These are phyloP conservation scores for Synanthedon vespiformis DNA, from an alignment of 2,888 invertebrate species.

Conservation along the genomic window DNA sequence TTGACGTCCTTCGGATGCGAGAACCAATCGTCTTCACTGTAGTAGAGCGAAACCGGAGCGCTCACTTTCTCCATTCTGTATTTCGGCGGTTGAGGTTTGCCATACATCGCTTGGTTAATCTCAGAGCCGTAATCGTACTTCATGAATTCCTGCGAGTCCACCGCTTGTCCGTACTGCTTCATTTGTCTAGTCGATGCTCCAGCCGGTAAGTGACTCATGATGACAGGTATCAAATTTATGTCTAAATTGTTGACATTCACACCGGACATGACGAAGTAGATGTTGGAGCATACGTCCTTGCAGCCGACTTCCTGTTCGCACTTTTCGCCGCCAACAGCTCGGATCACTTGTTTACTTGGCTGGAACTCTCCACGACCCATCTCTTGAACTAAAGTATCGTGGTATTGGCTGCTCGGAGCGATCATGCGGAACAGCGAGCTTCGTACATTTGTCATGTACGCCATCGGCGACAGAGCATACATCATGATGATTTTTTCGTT, in stretches of 20 bases:
- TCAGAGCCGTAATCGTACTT: conserved; percentile 47
- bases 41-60: conserved; percentile 49
- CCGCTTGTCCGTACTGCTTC: conserved; percentile 68
- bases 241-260: conserved; percentile 61
- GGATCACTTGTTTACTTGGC: conserved; percentile 32
- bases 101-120: conserved; percentile 48
- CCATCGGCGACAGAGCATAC: conserved; percentile 55
- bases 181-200: conserved; percentile 67
- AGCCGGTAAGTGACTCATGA: conserved; percentile 66
- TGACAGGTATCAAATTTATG: conserved; percentile 60
- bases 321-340: conserved; percentile 41
- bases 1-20: conserved; percentile 72
- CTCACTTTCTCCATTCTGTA: conserved; percentile 48
- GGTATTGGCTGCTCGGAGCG: conserved; percentile 37
- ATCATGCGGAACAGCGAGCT: conserved; percentile 55
- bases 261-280: conserved; percentile 74
- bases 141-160: conserved; percentile 39
- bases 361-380: conserved; percentile 41
- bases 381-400: conserved; percentile 23
- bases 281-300: conserved; percentile 69
- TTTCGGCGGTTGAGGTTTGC: conserved; percentile 34
- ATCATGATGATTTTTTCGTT: conserved; percentile 48
- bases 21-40: conserved; percentile 74
- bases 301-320: conserved; percentile 40
- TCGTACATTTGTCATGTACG: conserved; percentile 49